Conservation (phyloP, 1,140 invertebrate species). For the Drosophila parvula region DNA sequence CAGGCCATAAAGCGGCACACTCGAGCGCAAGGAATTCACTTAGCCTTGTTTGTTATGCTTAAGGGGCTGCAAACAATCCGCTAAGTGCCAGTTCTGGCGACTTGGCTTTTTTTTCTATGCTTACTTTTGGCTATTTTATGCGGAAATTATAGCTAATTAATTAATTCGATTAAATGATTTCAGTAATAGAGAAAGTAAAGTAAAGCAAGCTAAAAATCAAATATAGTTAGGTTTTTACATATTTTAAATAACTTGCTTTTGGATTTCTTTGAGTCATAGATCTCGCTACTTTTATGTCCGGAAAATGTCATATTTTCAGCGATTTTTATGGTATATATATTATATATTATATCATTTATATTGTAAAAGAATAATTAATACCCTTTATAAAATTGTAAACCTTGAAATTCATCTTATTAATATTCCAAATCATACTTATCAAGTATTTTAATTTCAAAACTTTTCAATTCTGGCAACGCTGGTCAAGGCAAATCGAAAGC, state of each 20-base stretch:
- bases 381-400: neutral
- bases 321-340: no score
- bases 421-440: neutral
- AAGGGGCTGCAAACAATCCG: slow-evolving; percentile 83
- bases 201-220: no score
- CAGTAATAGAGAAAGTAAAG: no score
- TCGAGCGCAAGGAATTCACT: slow-evolving; percentile 82
- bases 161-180: no score
- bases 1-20: slow-evolving; percentile 79
- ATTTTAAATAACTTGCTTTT: no score
- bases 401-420: neutral
- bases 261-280: no score
- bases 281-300: no score
- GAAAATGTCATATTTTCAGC: no score
- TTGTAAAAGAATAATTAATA: neutral
- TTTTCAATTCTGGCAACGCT: slow-evolving; percentile 1
- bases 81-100: slow-evolving; percentile 60
- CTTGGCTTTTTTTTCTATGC: neutral
- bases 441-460: neutral
- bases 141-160: neutral
- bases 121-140: neutral
- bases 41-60: slow-evolving; percentile 84
- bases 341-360: neutral
- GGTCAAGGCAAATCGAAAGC: neutral
- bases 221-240: no score